Evolutionary conservation across 2,888 invertebrate species (phyloP), one percentile per base, ranked within the genome.

Genomic region (Priocnemis perturbator): DNA sequence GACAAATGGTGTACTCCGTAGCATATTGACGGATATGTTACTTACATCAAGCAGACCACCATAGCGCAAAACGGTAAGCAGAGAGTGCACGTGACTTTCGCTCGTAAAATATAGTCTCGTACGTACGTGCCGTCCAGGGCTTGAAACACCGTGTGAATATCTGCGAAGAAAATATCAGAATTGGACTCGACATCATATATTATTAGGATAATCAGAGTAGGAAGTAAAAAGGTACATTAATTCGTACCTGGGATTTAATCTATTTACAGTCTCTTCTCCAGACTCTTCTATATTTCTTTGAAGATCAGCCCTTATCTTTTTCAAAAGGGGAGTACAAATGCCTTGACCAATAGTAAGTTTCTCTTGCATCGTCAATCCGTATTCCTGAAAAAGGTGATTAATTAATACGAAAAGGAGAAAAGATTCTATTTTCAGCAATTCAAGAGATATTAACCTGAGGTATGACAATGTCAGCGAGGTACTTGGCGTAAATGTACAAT

Each of bases 81-180:
- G 90, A 11, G 98, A 99, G 90, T 99, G 99, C 73, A 99, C 97
- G 90, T 99, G 99, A 87, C 98, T 98, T 91, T 99, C 99, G 89
- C 98, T 98, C 1, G 99, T 99, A 90, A 99, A 99, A 91, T 99
- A 99, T 52, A 99, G 92, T n/a, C 99, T 93, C 7, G 99, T 99
- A 75, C 99, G 93, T 26, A 99, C 99, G 91, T 99, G 99, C 53
- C 99, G 92, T 56, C 98, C 98, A 26, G 99, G 99, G 84, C 98
- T 98, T 50, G 98, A 97, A 74, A 99, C 99, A 52, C 99, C 99
- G 89, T 98, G 97, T 21, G 98, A 98, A 90, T 98, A 99, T 85
- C 95, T 95, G 87, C 47, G 83, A 75, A 63, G 11, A 11, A 37
- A 9, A 37, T 1, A 23, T 15, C 21, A 5, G 4, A 44, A 7